These are phyloP conservation scores for Pomacea maculata DNA, from an alignment of 1,140 invertebrate species.

Conservation along the genomic window DNA sequence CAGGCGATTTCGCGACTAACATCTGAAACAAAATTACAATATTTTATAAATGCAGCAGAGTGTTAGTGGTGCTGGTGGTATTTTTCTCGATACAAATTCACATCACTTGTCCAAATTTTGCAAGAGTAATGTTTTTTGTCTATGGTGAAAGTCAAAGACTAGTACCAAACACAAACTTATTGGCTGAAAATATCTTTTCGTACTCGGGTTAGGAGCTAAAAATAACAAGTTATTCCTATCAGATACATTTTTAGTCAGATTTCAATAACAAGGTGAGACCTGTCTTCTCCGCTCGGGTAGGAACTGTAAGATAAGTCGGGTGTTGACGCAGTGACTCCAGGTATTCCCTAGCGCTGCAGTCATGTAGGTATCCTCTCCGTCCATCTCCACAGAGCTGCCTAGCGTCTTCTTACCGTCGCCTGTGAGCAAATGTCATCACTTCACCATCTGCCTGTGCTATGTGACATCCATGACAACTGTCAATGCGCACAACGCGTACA, in stretches of 20 bases:
- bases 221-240: too few species aligned
- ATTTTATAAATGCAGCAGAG: not conserved
- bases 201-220: too few species aligned
- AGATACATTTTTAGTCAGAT: not conserved
- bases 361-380: constrained; percentile 38
- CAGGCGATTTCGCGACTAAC: constrained; percentile 54
- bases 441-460: not conserved
- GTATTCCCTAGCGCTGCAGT: constrained; percentile 55
- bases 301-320: constrained; percentile 54
- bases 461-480: not conserved
- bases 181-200: too few species aligned
- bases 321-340: constrained; percentile 60
- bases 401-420: not conserved
- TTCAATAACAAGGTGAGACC: not conserved
- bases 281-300: constrained; percentile 13
- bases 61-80: not conserved
- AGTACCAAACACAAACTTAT: not conserved
- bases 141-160: not conserved
- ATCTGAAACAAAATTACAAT: constrained; percentile 34
- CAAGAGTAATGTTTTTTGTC: not conserved
- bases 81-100: not conserved
- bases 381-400: constrained; percentile 2
- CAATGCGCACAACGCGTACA: not conserved
- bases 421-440: not conserved
- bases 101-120: not conserved